Base-by-base conservation (phyloP, 53 echinoderm and acorn worm species). In the Actinopyga echinites region DNA sequence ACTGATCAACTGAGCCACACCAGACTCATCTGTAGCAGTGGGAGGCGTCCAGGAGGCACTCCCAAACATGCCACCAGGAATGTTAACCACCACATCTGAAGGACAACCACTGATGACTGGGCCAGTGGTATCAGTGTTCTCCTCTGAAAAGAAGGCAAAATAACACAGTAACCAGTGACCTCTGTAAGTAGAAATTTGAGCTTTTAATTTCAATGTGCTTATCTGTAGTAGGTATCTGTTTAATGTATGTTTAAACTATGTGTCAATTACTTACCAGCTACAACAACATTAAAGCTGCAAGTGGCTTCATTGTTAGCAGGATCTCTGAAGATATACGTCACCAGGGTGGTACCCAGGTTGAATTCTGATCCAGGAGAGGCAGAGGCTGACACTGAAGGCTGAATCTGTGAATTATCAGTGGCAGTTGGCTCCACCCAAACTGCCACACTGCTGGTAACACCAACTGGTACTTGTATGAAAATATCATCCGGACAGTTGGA, bases 21-120 rank as follows among this genome's bases (percentile, higher is more conserved):
- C 82, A 32, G 86, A 86, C 25, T 89, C 74, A 45, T 94, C 94
- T 1, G 89, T 87, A 45, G 94, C 94, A 6, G 85, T 78, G 17
- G 94, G 94, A 26, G 49, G 63, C 19, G 84, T 82, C 94, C 94
- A 94, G 40, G 85, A 30, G 25, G 82, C 58, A 53, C 75, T 64
- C 2, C 78, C 78, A 78, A 78, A 78, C 30, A 56, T 78, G 29
- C 85, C 82, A 0, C 12, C 75, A 57, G 23, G 12, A 19, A 79
- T 59, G 25, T 31, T 82, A 35, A 84, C 87, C 13, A 40, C 56
- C 2, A 69, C 30, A 57, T 79, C 56, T 24, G 49, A 15, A 2
- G 95, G 95, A 43, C 95, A 95, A 73, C 61, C 65, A 34, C 34
- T 79, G 75, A 93, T 65, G 9, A 83, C 32, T 9, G 93, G 93